Conservation (phyloP, 1,140 invertebrate genomes). For the Dendroctonus ponderosae region DNA sequence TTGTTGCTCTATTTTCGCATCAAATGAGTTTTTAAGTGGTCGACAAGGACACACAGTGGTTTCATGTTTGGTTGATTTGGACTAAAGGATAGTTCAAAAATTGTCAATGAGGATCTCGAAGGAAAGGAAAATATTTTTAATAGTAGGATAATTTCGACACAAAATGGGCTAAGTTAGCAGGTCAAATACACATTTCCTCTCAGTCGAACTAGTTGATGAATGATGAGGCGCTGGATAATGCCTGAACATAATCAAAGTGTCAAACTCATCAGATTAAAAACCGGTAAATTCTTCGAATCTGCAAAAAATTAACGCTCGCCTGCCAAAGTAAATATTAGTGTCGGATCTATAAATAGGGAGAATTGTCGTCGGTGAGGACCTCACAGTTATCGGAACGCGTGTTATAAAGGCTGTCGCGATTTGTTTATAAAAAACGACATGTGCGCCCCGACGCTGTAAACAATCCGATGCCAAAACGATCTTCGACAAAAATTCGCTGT, state of each 20-base stretch:
- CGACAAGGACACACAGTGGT: no score
- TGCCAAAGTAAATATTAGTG: slow-evolving; percentile 47
- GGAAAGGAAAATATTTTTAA: no score
- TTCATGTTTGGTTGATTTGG: no score
- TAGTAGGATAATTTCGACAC: no score
- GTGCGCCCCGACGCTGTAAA: slow-evolving; percentile 46
- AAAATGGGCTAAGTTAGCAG: no score
- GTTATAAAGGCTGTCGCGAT: slow-evolving; percentile 45
- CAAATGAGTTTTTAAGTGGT: no score
- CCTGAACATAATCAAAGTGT: slow-evolving; percentile 25
- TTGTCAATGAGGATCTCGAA: no score
- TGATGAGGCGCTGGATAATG: slow-evolving; percentile 7
- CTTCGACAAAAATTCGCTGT: slow-evolving; percentile 10
- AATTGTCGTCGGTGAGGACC: slow-evolving; percentile 44
- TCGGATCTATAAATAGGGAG: slow-evolving; percentile 45
- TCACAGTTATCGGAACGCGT: slow-evolving; percentile 41
- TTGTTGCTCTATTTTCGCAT: no score
- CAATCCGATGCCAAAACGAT: slow-evolving; percentile 46
- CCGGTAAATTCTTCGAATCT: slow-evolving; percentile 38
- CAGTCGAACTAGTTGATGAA: neutral
- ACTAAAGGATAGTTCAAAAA: no score
- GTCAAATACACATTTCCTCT: no score
- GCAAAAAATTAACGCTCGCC: slow-evolving; percentile 39
- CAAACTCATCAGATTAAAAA: slow-evolving; percentile 28
- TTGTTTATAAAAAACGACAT: slow-evolving; percentile 47